phyloP scores from a whole-genome alignment of 2,113 vertebrate genomes.

The Otocyon megalotis region DNA sequence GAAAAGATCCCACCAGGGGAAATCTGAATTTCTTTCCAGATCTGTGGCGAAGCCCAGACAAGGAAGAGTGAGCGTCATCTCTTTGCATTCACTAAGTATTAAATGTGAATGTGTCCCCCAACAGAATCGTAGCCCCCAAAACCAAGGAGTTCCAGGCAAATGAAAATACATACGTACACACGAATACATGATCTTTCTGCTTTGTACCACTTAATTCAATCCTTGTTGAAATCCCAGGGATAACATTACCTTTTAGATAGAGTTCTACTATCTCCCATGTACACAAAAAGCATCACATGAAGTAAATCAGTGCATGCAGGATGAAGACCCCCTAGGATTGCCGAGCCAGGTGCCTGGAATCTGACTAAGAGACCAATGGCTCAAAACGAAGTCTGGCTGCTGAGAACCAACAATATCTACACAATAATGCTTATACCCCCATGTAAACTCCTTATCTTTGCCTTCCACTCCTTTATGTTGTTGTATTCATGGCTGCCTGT shows the following conservation, averaged over 20 bases:
- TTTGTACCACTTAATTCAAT: neutral
- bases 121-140: neutral
- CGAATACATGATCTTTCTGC: neutral
- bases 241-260: neutral
- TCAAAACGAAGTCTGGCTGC: neutral
- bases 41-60: neutral
- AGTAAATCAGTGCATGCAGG: neutral
- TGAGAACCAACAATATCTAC: neutral
- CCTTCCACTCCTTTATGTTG: constrained; percentile 1
- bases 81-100: neutral
- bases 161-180: no score
- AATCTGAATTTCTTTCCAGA: neutral
- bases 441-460: constrained; percentile 24
- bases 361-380: neutral
- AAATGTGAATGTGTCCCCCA: neutral
- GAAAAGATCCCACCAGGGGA: neutral
- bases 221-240: neutral
- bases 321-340: neutral
- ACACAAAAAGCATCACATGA: neutral
- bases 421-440: neutral
- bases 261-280: constrained; percentile 2
- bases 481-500: neutral
- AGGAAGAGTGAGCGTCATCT: neutral
- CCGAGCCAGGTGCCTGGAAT: neutral
- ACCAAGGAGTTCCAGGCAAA: neutral